Conservation (phyloP, 2,113 vertebrate species). For the Spea multiplicata region DNA sequence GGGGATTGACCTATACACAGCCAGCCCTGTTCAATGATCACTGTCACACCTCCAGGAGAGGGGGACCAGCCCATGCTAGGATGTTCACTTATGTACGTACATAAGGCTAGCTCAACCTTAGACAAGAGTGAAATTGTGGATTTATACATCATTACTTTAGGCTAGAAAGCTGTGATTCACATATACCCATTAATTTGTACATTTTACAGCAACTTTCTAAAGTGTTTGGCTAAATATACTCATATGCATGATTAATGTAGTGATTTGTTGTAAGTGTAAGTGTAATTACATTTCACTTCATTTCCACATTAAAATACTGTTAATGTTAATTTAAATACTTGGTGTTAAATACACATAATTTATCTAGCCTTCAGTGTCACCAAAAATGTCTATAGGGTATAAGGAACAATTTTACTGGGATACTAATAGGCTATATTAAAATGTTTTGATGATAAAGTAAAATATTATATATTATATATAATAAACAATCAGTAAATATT, state of each 20-base stretch:
- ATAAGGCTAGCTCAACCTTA: too few relatives aligned
- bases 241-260: neutral
- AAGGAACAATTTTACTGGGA: neutral
- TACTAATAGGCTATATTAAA: neutral
- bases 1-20: too few relatives aligned
- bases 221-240: neutral
- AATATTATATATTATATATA: too few relatives aligned
- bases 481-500: too few relatives aligned
- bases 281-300: constrained; percentile 1
- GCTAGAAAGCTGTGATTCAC: neutral
- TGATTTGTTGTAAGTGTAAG: constrained; percentile 11
- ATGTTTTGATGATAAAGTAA: too few relatives aligned
- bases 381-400: neutral
- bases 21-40: too few relatives aligned
- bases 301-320: constrained; percentile 6
- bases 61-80: too few relatives aligned
- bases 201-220: neutral
- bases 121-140: too few relatives aligned
- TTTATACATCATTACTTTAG: too few relatives aligned
- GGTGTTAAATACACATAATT: constrained; percentile 10
- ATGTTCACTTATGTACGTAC: too few relatives aligned
- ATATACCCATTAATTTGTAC: neutral
- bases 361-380: neutral
- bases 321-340: neutral
- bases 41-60: too few relatives aligned